phyloP scores from a whole-genome alignment of 2,888 invertebrate genomes.

The Drosophila colorata region DNA sequence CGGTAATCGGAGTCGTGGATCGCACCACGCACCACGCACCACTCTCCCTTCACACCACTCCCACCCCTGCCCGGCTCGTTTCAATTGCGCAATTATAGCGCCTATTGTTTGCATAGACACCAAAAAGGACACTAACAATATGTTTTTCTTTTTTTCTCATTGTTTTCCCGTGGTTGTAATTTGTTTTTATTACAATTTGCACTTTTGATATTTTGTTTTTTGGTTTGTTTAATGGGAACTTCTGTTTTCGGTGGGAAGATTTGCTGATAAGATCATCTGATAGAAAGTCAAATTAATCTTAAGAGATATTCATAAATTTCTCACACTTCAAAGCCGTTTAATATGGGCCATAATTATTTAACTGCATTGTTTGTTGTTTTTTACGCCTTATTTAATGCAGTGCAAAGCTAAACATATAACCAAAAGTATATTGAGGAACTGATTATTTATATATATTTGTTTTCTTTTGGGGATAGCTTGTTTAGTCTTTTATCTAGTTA shows the following conservation, averaged over 20 bases:
- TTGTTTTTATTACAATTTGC: constrained; percentile 79
- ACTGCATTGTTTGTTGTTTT: too few species aligned
- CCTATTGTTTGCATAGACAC: constrained; percentile 76
- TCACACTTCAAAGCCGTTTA: not conserved
- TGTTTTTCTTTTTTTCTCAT: constrained; percentile 49
- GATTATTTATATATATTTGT: too few species aligned
- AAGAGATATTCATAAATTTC: not conserved
- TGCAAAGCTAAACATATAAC: too few species aligned
- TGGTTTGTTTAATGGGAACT: constrained; percentile 20
- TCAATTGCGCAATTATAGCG: constrained; percentile 82
- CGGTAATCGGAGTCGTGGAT: constrained; percentile 71
- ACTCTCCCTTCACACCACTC: constrained; percentile 28
- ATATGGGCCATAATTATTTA: not conserved
- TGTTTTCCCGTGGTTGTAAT: constrained; percentile 61
- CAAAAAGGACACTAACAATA: constrained; percentile 70
- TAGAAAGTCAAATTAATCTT: constrained; percentile 1
- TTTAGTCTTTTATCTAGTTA: too few species aligned
- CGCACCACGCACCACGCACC: constrained; percentile 27
- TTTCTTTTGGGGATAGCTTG: too few species aligned
- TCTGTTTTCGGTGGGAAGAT: constrained; percentile 42
- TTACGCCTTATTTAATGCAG: too few species aligned
- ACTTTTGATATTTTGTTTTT: constrained; percentile 41
- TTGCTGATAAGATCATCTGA: constrained; percentile 10
- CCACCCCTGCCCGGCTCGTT: constrained; percentile 31
- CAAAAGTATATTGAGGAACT: too few species aligned